Conservation (phyloP, 1,140 invertebrate species). For the Potamilus streckersoni region DNA sequence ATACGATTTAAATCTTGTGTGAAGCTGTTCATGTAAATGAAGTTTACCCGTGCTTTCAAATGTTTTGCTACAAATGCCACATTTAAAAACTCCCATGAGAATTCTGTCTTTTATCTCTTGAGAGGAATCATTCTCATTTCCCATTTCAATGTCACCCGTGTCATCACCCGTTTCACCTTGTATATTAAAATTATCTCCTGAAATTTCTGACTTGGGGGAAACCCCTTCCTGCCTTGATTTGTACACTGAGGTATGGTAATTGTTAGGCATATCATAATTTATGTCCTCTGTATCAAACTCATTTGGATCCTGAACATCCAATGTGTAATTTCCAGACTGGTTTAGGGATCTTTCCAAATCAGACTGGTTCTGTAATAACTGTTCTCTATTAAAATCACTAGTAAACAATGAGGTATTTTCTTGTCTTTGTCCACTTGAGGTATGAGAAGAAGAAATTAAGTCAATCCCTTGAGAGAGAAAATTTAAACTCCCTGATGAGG, state of each 20-base stretch:
- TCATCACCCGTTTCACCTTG: constrained; percentile 8
- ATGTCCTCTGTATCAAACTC: too few species aligned
- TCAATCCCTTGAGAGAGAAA: constrained; percentile 29
- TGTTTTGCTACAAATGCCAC: constrained; percentile 51
- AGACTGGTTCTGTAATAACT: neutral
- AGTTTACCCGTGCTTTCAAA: constrained; percentile 46
- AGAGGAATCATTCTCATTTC: constrained; percentile 8
- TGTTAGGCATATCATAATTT: neutral
- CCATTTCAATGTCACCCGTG: constrained; percentile 15
- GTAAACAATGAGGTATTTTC: constrained; percentile 7
- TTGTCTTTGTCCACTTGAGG: constrained; percentile 32
- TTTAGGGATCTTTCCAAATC: too few species aligned
- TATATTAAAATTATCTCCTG: constrained; percentile 8
- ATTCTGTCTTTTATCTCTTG: constrained; percentile 7
- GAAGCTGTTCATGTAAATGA: constrained; percentile 48
- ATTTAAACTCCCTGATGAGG: constrained; percentile 32
- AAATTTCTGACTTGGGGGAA: constrained; percentile 3
- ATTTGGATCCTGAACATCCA: too few species aligned
- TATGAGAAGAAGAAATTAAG: constrained; percentile 39
- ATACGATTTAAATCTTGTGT: constrained; percentile 55
- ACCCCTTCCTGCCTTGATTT: constrained; percentile 2
- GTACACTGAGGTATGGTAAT: constrained; percentile 8
- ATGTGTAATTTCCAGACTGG: too few species aligned
- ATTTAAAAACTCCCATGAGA: constrained; percentile 28
- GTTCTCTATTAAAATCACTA: constrained; percentile 19